Conservation (phyloP, 2,797 vertebrate genomes). For the Gastrophryne carolinensis region DNA sequence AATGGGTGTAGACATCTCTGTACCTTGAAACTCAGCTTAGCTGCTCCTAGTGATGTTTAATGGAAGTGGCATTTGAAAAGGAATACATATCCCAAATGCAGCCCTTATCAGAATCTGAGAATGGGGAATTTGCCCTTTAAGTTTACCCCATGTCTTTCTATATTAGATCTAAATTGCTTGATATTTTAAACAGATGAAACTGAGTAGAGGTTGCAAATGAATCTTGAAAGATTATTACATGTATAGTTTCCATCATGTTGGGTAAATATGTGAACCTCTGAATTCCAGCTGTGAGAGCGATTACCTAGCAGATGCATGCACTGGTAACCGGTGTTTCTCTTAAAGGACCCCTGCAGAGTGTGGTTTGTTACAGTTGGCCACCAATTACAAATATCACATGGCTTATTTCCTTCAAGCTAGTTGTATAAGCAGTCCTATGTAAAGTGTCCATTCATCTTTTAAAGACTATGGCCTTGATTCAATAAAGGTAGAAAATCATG, state of each 20-base stretch:
- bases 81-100: conserved; percentile 56
- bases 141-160: conserved; percentile 53
- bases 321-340: conserved; percentile 6
- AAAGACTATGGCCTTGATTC: background rate
- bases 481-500: too few species aligned
- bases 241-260: conserved; percentile 3
- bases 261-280: conserved; percentile 26
- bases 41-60: conserved; percentile 60
- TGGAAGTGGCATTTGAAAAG: conserved; percentile 64
- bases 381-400: conserved; percentile 26
- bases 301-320: conserved; percentile 10
- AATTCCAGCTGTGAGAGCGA: conserved; percentile 8
- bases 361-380: conserved; percentile 37
- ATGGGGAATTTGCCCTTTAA: conserved; percentile 53
- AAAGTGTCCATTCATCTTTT: background rate
- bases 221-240: conserved; percentile 55
- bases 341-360: conserved; percentile 32
- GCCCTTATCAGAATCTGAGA: conserved; percentile 57
- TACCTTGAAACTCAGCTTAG: conserved; percentile 62
- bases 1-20: conserved; percentile 62
- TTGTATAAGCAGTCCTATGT: background rate
- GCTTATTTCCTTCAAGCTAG: conserved; percentile 15
- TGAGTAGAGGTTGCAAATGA: conserved; percentile 58
- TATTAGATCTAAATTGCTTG: conserved; percentile 59
- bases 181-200: conserved; percentile 50